These are phyloP conservation scores for Eupithecia subfuscata DNA, from an alignment of 2,888 invertebrate genomes.

Conservation along the genomic window DNA sequence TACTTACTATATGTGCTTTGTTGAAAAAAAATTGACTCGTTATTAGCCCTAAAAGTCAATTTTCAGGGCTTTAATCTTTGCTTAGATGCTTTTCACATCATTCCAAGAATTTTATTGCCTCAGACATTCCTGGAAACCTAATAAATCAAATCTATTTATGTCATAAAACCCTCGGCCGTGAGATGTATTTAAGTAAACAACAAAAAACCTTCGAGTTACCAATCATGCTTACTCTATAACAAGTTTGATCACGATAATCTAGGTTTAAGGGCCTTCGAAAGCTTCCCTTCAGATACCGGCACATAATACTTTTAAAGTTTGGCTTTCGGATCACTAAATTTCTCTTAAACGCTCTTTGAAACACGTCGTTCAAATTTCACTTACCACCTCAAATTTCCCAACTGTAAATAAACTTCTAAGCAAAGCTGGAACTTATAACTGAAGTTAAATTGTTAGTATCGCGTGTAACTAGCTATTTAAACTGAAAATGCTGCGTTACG, in stretches of 20 bases:
- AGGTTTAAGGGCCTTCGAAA: background rate
- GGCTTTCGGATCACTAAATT: slow-evolving; percentile 14
- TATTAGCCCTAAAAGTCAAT: background rate
- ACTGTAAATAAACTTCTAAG: slow-evolving; percentile 24
- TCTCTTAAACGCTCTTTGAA: slow-evolving; percentile 4
- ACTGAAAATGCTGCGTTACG: slow-evolving; percentile 16
- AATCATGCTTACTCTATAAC: background rate
- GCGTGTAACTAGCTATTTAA: slow-evolving; percentile 27
- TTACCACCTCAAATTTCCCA: slow-evolving; percentile 19
- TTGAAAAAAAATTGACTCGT: too few species aligned
- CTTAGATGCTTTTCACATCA: background rate
- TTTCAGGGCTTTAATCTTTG: background rate
- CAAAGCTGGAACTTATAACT: slow-evolving; percentile 24
- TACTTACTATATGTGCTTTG: too few species aligned
- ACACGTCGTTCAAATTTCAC: slow-evolving; percentile 21
- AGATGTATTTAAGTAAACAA: background rate
- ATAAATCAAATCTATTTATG: background rate
- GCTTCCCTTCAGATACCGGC: background rate
- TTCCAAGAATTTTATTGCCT: background rate
- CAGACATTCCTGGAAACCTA: background rate
- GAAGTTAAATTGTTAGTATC: slow-evolving; percentile 32
- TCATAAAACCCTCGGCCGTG: background rate
- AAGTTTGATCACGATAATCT: background rate
- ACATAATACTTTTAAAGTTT: slow-evolving; percentile 8
- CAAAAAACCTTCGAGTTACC: background rate